phyloP scores from a whole-genome alignment of 2,797 vertebrate species.

The Agapornis canus region DNA sequence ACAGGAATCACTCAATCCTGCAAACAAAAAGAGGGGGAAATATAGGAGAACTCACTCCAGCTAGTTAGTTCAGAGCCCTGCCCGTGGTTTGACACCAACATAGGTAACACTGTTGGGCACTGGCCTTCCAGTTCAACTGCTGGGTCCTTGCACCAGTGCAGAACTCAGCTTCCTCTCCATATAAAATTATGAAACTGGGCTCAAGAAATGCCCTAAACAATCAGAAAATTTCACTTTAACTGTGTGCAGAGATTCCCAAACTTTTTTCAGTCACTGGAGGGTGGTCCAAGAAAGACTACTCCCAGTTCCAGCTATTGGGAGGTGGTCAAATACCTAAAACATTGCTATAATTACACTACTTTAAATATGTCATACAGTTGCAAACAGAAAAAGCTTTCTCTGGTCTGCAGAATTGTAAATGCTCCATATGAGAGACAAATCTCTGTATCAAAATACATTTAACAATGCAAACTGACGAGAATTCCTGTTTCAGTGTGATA shows the following conservation, averaged over 20 bases:
- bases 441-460: slow-evolving; percentile 18
- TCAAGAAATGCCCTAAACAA: not conserved
- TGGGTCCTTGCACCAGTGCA: not conserved
- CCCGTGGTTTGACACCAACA: not conserved
- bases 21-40: not conserved
- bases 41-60: not conserved
- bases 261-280: not conserved
- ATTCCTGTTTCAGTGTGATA: slow-evolving; percentile 33
- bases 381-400: not conserved
- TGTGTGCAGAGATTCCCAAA: not conserved
- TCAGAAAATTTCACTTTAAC: not conserved
- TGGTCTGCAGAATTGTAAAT: not conserved
- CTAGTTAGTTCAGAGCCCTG: not conserved
- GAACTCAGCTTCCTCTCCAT: not conserved
- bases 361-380: not conserved
- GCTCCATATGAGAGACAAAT: not conserved
- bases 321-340: not conserved
- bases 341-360: not conserved
- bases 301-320: not conserved
- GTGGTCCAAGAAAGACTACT: not conserved
- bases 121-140: not conserved
- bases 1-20: not conserved
- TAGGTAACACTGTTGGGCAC: not conserved
- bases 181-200: not conserved
- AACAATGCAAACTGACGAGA: not conserved